These are phyloP conservation scores for Alauda arvensis DNA, from an alignment of 2,797 vertebrate species.

Conservation along the genomic window DNA sequence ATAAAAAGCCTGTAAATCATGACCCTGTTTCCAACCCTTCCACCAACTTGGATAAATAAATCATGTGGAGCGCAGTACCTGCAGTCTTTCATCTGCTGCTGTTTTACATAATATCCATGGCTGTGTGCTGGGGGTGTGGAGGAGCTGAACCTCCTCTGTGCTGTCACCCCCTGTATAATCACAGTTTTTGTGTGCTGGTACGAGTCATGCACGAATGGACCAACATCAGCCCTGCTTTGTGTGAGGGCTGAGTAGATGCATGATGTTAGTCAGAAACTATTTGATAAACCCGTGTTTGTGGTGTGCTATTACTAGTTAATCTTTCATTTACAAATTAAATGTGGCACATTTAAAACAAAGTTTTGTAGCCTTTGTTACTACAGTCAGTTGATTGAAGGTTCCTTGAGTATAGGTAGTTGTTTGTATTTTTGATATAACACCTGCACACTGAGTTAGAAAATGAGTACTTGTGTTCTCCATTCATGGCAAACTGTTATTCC, in stretches of 20 bases:
- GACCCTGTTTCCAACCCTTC: not conserved
- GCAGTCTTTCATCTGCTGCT: not conserved
- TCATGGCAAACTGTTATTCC: not conserved
- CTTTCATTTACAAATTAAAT: not conserved
- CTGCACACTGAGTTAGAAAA: not conserved
- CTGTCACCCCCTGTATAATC: rapidly evolving
- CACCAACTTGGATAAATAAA: not conserved
- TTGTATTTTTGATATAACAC: not conserved
- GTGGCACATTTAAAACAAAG: too few relatives aligned
- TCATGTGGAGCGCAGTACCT: not conserved
- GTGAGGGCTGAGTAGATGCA: not conserved
- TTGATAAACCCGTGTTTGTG: not conserved
- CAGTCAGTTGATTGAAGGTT: not conserved
- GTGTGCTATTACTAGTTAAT: not conserved
- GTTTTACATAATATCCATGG: not conserved
- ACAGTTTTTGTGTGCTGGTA: not conserved
- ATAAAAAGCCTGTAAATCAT: not conserved
- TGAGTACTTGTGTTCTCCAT: not conserved
- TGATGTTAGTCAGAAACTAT: not conserved
- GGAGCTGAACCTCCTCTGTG: not conserved
- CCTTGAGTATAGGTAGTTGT: not conserved
- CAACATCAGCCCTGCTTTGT: not conserved
- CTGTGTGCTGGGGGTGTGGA: not conserved
- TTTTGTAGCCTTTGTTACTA: not conserved
- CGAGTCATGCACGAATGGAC: not conserved